These are phyloP conservation scores for Chaenogobius annularis DNA, from an alignment of 2,113 vertebrate species.

Conservation along the genomic window DNA sequence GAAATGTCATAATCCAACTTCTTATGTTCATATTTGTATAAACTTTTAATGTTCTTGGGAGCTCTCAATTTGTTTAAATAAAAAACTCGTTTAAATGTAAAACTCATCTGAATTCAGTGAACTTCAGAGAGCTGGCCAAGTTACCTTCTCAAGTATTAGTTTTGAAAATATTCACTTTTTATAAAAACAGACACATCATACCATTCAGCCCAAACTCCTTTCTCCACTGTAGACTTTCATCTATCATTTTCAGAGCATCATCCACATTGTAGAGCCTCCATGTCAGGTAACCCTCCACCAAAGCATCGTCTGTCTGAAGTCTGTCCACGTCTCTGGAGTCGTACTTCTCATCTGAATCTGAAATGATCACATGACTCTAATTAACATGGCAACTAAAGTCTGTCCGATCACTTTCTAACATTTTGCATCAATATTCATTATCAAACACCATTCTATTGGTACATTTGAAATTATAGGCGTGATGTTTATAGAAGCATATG, in stretches of 20 bases:
- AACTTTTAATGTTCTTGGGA: neutral
- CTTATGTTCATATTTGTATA: neutral
- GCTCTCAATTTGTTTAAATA: slow-evolving; percentile 44
- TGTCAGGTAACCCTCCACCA: slow-evolving; percentile 84
- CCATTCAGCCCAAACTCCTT: slow-evolving; percentile 89
- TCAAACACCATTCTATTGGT: neutral
- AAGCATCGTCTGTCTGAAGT: slow-evolving; percentile 83
- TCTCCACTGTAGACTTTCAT: slow-evolving; percentile 95
- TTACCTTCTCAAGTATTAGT: neutral
- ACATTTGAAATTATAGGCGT: neutral
- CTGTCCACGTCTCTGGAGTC: slow-evolving; percentile 91
- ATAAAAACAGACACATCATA: slow-evolving; percentile 60
- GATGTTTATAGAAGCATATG: neutral
- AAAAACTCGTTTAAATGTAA: too few species aligned
- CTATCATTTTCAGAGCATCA: slow-evolving; percentile 94
- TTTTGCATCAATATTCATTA: neutral
- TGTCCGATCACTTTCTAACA: neutral
- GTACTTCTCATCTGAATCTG: slow-evolving; percentile 88
- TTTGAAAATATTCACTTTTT: neutral
- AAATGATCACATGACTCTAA: slow-evolving; percentile 4
- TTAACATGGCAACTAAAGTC: slow-evolving; percentile 14
- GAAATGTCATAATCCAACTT: neutral
- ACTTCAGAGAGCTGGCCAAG: neutral
- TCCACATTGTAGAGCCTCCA: slow-evolving; percentile 86
- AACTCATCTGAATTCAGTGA: slow-evolving; percentile 27